Conservation (phyloP, 2,113 vertebrate genomes). For the Gadus macrocephalus region DNA sequence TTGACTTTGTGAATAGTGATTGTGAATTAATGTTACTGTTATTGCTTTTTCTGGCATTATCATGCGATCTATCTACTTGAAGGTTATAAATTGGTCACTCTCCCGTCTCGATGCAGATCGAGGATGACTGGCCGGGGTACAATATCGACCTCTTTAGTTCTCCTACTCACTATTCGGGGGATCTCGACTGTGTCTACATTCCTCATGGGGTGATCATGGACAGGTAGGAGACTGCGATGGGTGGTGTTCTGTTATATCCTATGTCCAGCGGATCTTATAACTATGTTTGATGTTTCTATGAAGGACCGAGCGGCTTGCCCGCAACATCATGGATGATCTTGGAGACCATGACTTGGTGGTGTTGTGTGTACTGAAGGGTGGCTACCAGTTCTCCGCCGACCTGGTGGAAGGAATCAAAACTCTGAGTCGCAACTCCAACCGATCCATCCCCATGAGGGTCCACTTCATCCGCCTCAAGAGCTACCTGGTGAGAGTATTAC, state of each 20-base stretch:
- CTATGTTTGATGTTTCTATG: constrained; percentile 4
- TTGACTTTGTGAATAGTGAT: too few species aligned
- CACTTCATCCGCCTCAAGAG: constrained; percentile 91
- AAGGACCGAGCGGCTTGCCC: constrained; percentile 86
- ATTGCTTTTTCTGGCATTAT: background rate
- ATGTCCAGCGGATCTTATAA: too few species aligned
- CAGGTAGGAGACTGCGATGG: constrained; percentile 67
- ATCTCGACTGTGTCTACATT: constrained; percentile 83
- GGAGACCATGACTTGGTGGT: constrained; percentile 86
- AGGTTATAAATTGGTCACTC: too few species aligned
- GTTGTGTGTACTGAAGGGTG: constrained; percentile 88
- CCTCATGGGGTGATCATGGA: constrained; percentile 89
- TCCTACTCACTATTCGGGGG: constrained; percentile 83
- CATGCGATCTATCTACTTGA: too few species aligned
- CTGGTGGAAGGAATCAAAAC: constrained; percentile 86
- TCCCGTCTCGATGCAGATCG: constrained; percentile 67
- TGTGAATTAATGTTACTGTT: too few species aligned
- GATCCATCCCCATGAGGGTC: constrained; percentile 86
- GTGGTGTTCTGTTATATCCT: too few species aligned
- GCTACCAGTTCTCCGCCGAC: constrained; percentile 90
- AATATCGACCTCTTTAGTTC: constrained; percentile 85
- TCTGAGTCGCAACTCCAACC: constrained; percentile 82
- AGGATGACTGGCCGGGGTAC: constrained; percentile 84
- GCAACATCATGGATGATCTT: constrained; percentile 88
- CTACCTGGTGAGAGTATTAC: constrained; percentile 70